These are phyloP conservation scores for Mimachlamys varia DNA, from an alignment of 2,888 invertebrate species.

Conservation along the genomic window DNA sequence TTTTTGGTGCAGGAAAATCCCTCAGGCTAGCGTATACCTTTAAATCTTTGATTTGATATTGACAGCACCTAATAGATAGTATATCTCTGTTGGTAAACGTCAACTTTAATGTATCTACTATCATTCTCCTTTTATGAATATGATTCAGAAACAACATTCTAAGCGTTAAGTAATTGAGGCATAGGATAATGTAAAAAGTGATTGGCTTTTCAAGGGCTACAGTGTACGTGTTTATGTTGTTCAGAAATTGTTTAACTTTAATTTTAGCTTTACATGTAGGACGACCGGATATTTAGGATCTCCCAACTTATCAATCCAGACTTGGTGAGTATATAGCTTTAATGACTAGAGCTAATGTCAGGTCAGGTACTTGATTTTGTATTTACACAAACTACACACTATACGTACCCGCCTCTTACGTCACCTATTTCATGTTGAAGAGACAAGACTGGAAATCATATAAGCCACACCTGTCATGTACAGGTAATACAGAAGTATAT, in stretches of 20 bases:
- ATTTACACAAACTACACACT: constrained; percentile 8
- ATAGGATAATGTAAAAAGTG: not conserved
- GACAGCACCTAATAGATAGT: not conserved
- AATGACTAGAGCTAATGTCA: not conserved
- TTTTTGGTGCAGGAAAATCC: not conserved
- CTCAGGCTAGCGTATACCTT: not conserved
- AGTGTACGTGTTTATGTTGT: not conserved
- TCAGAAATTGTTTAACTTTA: not conserved
- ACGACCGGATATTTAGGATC: not conserved
- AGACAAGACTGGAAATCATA: not conserved
- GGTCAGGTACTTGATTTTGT: not conserved
- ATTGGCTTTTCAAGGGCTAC: not conserved
- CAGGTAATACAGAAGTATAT: constrained; percentile 22
- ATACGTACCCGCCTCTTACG: not conserved
- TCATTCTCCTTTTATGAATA: not conserved
- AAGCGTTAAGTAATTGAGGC: not conserved
- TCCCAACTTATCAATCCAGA: not conserved
- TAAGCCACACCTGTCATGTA: not conserved
- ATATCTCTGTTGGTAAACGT: not conserved
- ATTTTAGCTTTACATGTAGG: not conserved
- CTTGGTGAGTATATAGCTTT: not conserved
- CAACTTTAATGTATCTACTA: not conserved
- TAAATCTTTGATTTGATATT: not conserved
- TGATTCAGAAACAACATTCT: constrained; percentile 10
- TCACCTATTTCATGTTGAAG: not conserved